phyloP scores from a whole-genome alignment of 2,888 invertebrate species.

The Caenorhabditis sulstoni region DNA sequence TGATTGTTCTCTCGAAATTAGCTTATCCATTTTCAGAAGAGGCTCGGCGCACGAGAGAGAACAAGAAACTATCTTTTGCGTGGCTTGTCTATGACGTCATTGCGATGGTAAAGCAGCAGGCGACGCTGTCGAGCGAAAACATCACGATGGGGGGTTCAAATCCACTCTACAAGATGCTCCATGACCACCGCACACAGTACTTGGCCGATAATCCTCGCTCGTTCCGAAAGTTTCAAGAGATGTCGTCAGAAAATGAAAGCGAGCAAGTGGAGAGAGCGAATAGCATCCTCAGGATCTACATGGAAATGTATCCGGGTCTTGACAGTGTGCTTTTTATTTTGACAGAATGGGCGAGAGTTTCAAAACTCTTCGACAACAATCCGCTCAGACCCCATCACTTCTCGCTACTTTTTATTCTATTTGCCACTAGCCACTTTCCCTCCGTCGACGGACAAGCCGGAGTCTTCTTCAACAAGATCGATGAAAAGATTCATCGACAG shows the following conservation, averaged over 20 bases:
- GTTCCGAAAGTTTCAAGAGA: conserved; percentile 33
- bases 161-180: conserved; percentile 51
- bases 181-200: conserved; percentile 49
- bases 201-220: conserved; percentile 34
- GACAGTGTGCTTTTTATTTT: conserved; percentile 59
- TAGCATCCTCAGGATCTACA: conserved; percentile 36
- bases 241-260: neutral
- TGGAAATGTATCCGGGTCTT: conserved; percentile 42
- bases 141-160: conserved; percentile 35
- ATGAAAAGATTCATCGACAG: conserved; percentile 1
- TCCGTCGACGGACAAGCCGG: conserved; percentile 51
- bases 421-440: conserved; percentile 46
- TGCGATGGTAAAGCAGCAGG: conserved; percentile 47
- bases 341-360: conserved; percentile 52
- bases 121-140: conserved; percentile 16
- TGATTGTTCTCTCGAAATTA: too few relatives aligned
- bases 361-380: conserved; percentile 39
- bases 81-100: conserved; percentile 63
- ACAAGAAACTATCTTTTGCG: conserved; percentile 61
- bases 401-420: conserved; percentile 56
- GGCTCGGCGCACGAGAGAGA: conserved; percentile 38
- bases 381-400: conserved; percentile 54
- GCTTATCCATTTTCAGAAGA: conserved; percentile 59
- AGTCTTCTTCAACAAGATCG: conserved; percentile 35
- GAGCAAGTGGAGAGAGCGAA: conserved; percentile 26